phyloP scores from a whole-genome alignment of 2,888 invertebrate genomes.

The Parapristionchus giblindavisi region DNA sequence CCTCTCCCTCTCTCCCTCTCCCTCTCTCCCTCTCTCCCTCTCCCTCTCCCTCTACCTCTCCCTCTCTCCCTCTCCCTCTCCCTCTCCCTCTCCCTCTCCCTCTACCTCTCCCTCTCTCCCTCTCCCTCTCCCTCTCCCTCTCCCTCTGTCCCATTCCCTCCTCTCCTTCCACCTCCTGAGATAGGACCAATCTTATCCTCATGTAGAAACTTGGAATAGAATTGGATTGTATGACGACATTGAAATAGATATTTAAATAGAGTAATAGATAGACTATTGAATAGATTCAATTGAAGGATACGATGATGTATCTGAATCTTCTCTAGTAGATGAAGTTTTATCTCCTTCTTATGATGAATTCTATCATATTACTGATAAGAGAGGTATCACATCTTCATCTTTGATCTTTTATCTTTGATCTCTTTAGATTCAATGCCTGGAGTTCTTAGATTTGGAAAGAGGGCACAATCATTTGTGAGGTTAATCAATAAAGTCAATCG shows the following conservation, averaged over 20 bases:
- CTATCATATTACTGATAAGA: slow-evolving; percentile 19
- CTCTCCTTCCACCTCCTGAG: neutral
- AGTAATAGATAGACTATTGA: too few relatives aligned
- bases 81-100: slow-evolving; percentile 1
- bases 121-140: slow-evolving; percentile 7
- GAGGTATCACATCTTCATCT: neutral
- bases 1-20: too few relatives aligned
- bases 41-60: too few relatives aligned
- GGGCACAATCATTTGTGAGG: slow-evolving; percentile 48
- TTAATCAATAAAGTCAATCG: neutral
- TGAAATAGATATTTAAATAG: too few relatives aligned
- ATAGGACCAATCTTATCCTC: too few relatives aligned
- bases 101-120: too few relatives aligned
- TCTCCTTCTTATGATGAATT: slow-evolving; percentile 11
- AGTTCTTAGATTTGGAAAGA: slow-evolving; percentile 66
- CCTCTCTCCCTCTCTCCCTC: too few relatives aligned
- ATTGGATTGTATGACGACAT: too few relatives aligned
- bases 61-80: slow-evolving; percentile 1
- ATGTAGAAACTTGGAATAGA: too few relatives aligned
- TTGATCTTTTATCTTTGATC: neutral
- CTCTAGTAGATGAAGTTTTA: slow-evolving; percentile 3
- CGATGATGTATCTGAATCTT: slow-evolving; percentile 3
- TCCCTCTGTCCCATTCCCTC: too few relatives aligned
- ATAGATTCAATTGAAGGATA: too few relatives aligned
- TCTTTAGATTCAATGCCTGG: slow-evolving; percentile 57